Conservation (phyloP, 2,113 vertebrate species). For the Callochromis pleurospilus region DNA sequence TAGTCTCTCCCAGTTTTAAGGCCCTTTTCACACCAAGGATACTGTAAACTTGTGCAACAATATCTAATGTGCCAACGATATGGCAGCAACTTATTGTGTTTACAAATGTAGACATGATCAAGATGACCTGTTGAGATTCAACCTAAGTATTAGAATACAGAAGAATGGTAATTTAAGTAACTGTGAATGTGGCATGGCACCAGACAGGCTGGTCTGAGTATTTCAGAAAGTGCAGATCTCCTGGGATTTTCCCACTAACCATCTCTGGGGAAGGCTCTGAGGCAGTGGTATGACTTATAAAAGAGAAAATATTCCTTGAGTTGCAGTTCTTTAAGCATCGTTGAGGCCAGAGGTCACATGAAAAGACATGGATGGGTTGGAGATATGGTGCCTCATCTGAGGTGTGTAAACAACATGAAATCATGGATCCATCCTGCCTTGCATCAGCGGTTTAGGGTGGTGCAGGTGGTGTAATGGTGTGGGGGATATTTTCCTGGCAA, state of each 20-base stretch:
- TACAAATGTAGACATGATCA: neutral
- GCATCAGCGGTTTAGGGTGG: neutral
- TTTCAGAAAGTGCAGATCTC: neutral
- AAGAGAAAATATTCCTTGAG: neutral
- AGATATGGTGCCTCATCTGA: neutral
- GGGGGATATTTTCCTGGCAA: neutral
- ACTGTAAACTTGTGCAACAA: neutral
- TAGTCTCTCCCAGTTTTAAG: neutral
- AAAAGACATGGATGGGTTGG: neutral
- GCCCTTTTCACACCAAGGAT: neutral
- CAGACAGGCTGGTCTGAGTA: neutral
- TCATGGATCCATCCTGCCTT: neutral
- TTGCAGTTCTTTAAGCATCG: neutral
- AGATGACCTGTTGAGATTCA: neutral
- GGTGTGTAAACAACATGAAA: neutral
- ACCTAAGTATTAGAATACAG: neutral
- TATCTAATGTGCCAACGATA: neutral
- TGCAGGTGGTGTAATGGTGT: neutral
- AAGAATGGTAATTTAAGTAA: neutral
- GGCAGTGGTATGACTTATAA: neutral
- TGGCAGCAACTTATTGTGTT: neutral
- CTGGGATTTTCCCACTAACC: neutral
- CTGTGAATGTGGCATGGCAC: neutral
- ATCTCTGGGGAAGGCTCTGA: neutral
- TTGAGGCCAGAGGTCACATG: neutral